A percentile compares a stretch with the other conserved stretches of the same genome.
phyloP scores from a whole-genome alignment of 2,113 vertebrate species.

The Scartelaos histophorus region DNA sequence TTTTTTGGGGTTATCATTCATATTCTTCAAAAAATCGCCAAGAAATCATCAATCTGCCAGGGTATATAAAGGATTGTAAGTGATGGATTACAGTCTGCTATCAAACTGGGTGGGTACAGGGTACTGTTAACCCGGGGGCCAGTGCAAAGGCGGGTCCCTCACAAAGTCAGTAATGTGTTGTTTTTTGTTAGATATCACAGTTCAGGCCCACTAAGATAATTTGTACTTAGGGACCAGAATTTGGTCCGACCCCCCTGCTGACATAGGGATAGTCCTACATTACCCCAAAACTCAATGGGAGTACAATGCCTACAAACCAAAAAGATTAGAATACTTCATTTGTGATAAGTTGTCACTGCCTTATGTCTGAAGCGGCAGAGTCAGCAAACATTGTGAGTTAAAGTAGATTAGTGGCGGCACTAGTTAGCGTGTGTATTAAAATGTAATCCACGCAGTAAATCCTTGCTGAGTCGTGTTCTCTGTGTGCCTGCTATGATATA shows the following conservation, averaged over 20 bases:
- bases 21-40: no score
- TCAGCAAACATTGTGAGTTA: slow-evolving; percentile 26
- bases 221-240: no score
- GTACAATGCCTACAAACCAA: neutral
- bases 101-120: no score
- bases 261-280: neutral
- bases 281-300: neutral
- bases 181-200: no score
- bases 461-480: slow-evolving; percentile 30
- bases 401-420: slow-evolving; percentile 55
- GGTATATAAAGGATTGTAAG: no score
- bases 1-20: no score
- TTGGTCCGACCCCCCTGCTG: no score
- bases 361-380: slow-evolving; percentile 23
- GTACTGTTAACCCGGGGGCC: no score
- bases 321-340: neutral
- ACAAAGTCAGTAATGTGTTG: no score
- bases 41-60: no score
- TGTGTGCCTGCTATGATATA: slow-evolving; percentile 20
- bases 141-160: no score
- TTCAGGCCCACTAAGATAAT: no score
- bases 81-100: neutral
- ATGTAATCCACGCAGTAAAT: slow-evolving; percentile 51
- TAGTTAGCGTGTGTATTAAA: slow-evolving; percentile 50
- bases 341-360: neutral